Conservation (phyloP, 1,140 invertebrate species). For the Drosophila burlai region DNA sequence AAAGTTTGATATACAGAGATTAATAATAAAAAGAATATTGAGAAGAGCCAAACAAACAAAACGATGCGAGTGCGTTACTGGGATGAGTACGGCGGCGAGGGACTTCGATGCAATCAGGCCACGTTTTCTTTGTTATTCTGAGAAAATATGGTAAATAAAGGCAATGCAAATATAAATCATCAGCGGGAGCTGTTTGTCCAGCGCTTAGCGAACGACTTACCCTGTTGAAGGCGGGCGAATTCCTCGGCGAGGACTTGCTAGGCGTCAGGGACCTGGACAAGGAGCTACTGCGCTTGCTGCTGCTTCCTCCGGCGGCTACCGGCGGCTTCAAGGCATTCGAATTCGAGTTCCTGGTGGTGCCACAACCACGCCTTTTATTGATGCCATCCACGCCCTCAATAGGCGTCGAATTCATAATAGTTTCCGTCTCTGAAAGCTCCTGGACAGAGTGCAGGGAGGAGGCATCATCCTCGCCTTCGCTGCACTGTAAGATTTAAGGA, state of each 20-base stretch:
- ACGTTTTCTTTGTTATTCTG: constrained; percentile 79
- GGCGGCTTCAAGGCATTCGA: constrained; percentile 51
- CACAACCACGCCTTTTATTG: constrained; percentile 32
- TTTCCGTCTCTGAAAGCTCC: constrained; percentile 73
- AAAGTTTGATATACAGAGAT: constrained; percentile 42
- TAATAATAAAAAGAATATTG: constrained; percentile 34
- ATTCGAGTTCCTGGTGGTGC: constrained; percentile 38
- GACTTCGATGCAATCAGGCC: constrained; percentile 39
- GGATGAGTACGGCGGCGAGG: constrained; percentile 6
- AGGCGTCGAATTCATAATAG: constrained; percentile 82
- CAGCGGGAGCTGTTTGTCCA: constrained; percentile 20
- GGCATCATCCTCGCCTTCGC: constrained; percentile 62
- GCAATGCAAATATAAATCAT: not conserved
- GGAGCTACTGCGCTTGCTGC: constrained; percentile 47
- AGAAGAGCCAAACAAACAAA: constrained; percentile 37
- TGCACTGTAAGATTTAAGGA: constrained; percentile 34
- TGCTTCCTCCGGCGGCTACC: not conserved
- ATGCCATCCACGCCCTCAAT: constrained; percentile 53
- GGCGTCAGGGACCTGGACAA: constrained; percentile 62
- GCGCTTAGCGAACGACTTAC: constrained; percentile 40
- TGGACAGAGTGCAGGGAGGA: constrained; percentile 61
- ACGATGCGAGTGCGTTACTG: constrained; percentile 39
- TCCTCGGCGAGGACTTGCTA: constrained; percentile 51
- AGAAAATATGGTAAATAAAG: constrained; percentile 23
- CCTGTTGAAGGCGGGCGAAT: constrained; percentile 57